Evolutionary conservation across 2,888 invertebrate genomes (phyloP).

Genomic region (Beris morrisii): DNA sequence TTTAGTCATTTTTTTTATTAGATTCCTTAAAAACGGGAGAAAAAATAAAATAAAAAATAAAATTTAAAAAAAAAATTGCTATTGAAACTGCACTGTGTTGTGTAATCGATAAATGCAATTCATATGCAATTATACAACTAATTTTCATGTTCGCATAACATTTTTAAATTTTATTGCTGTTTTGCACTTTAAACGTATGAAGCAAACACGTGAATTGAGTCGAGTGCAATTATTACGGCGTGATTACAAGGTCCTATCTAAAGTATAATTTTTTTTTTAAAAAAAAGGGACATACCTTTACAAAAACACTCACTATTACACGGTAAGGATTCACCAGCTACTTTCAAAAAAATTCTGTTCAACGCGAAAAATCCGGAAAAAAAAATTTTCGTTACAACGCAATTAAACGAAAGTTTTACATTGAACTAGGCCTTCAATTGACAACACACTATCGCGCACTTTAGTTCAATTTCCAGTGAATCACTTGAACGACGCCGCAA

Average conservation of each 20-base stretch:
- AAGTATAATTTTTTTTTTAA: no score
- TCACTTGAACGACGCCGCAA: background rate
- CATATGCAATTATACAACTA: conserved; percentile 8
- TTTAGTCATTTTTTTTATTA: background rate
- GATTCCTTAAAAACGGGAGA: background rate
- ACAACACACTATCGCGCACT: background rate
- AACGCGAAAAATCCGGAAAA: no score
- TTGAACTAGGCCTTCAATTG: conserved; percentile 11
- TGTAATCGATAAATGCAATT: background rate
- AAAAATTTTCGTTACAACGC: conserved; percentile 6
- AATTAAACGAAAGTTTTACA: conserved; percentile 22
- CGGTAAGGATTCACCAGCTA: no score
- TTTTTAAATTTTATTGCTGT: background rate
- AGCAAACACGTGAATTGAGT: conserved; percentile 18
- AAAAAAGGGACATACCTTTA: no score
- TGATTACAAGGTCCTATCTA: no score
- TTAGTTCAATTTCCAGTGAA: background rate
- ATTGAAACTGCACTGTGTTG: background rate
- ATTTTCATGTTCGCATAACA: background rate
- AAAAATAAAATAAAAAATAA: background rate
- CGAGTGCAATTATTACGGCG: no score
- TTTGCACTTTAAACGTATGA: conserved; percentile 12
- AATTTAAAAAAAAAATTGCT: background rate
- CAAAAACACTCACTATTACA: no score
- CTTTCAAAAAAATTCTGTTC: no score